Evolutionary conservation across 1,140 invertebrate species (phyloP), one percentile per base, ranked within the genome.

Genomic region (Procambarus clarkii): DNA sequence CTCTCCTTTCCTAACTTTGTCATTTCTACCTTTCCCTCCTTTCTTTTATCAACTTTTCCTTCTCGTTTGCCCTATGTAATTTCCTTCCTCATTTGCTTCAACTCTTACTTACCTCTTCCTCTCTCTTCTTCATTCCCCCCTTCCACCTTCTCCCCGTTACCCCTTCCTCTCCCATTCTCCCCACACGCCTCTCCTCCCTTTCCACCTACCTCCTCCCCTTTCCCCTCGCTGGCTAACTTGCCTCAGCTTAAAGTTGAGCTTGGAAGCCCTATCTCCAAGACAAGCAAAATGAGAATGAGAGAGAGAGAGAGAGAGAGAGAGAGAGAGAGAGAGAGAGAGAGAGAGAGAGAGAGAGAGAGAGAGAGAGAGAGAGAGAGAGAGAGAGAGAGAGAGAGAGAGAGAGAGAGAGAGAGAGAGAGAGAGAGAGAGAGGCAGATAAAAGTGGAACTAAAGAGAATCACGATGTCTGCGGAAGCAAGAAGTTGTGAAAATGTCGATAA

Each of bases 231-330:
- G 18, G 21, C 15, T 34, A n/a, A 21, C 46, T 18, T 18, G 24
- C 79, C 24, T 15, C 48, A 81, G 79, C 79, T 81, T 81, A 81
- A 81, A 81, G 79, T 81, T 81, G 79, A 81, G 54, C 48, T 50
- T 48, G 46, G 79, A 5, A 81, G 54, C 48, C 48, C 7, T 11
- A 4, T 2, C 79, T 8, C 18, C 13, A 45, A 5, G 50, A 46
- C 79, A 58, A 54, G 79, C 79, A 58, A n/a, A 58, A 58, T 81
- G 15, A 45, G n/a, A 84, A 45, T 60, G 58, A 0, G 7, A 34
- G 82, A 71, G 82, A 84, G 81, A 64, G 60, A 83, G 82, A 69
- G 82, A 84, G 82, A 84, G 82, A 84, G 82, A 84, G 44, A 69
- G 82, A 84, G 60, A 84, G 24, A 46, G 60, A 71, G 58, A 84